phyloP scores from a whole-genome alignment of 2,888 invertebrate genomes.

The Orthosia gracilis region DNA sequence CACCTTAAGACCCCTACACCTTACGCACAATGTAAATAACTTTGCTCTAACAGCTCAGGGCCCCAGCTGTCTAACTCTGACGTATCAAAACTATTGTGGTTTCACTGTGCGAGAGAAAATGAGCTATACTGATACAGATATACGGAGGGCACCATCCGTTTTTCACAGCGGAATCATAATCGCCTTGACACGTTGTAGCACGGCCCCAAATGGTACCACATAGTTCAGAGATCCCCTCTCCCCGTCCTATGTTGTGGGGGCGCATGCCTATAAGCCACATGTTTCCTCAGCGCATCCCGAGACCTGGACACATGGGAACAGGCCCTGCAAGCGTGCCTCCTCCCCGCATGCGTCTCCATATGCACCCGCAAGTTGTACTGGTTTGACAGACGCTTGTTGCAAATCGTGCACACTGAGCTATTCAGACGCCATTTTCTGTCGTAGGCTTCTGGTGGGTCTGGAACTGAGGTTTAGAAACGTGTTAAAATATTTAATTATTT shows the following conservation, averaged over 20 bases:
- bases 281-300: conserved; percentile 96
- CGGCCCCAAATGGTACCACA: not conserved
- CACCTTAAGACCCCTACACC: too few species aligned
- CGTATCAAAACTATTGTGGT: too few species aligned
- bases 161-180: too few species aligned
- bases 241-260: conserved; percentile 60
- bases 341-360: conserved; percentile 97
- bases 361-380: conserved; percentile 97
- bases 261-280: conserved; percentile 96
- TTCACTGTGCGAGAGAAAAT: too few species aligned
- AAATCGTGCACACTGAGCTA: conserved; percentile 94
- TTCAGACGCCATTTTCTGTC: conserved; percentile 83
- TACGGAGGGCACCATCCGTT: too few species aligned
- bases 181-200: too few species aligned
- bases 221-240: conserved; percentile 62
- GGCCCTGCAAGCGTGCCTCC: conserved; percentile 96
- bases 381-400: conserved; percentile 97
- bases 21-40: too few species aligned
- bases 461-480: conserved; percentile 37
- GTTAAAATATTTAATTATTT: not conserved
- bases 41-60: too few species aligned
- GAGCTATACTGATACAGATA: too few species aligned
- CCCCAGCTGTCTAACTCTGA: too few species aligned
- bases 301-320: conserved; percentile 97
- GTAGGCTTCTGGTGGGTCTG: conserved; percentile 78